Base-by-base conservation (phyloP, 1,140 invertebrate genomes). In the Cydia strobilella region DNA sequence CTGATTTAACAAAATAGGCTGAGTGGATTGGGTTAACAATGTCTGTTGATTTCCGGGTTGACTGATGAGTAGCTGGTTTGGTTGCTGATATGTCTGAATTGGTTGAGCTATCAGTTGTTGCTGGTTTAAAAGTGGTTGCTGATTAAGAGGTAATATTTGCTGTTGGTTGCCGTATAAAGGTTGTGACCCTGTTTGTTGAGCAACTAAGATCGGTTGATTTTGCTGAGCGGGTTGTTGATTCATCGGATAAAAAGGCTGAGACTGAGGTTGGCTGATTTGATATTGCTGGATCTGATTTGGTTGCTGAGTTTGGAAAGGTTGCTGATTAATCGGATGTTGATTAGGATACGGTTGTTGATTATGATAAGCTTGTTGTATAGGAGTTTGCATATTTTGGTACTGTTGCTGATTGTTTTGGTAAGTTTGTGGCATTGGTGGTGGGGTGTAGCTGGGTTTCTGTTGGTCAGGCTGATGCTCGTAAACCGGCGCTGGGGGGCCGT, bases 31-130 rank as follows among this genome's bases (percentile, higher is more conserved):
- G 0, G 71, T 18, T 18, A 42, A 25, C 35, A 51, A 27, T 18
- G 18, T 45, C n/a, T 72, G 71, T 39, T 72, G 71, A 25, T 42
- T 45, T 13, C 20, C 42, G 3, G 39, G 71, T 72, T 51, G 42
- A 31, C 39, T 51, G 7, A 72, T 15, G 18, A 72, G 3, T 13
- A 69, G 25, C 20, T 75, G 73, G 27, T 73, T 77, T 51, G 73
- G 69, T 18, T 39, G 71, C 45, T 69, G 65, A 25, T 9, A 25
- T 6, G 71, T 48, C 31, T 69, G 65, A 7, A 69, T 20, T 39
- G 25, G 39, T 48, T 72, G 45, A 51, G 18, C 12, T 23, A 51
- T 7, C 0, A 51, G 48, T 51, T 51, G 48, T 3, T 51, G 48
- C 2, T 35, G 42, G 39, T 51, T 51, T 13, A 72, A n/a, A 23